A percentile compares a stretch with the other conserved stretches of the same genome.
Conservation (phyloP, 1,140 invertebrate genomes). For the Oryctes rhinoceros region DNA sequence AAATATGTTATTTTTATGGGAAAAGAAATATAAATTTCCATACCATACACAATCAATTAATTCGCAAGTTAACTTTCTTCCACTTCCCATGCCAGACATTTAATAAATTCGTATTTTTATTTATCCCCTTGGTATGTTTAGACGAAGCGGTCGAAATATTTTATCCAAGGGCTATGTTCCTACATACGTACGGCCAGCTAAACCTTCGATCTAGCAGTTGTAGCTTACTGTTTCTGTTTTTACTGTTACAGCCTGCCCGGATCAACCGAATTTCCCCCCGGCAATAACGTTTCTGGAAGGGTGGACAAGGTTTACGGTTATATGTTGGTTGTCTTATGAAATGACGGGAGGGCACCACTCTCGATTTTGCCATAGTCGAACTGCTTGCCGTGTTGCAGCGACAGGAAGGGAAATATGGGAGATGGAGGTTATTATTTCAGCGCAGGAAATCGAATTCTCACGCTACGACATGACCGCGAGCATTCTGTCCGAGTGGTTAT, state of each 20-base stretch:
- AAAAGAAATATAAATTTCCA: too few species aligned
- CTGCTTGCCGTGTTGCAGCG: constrained; percentile 3
- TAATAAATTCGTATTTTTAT: too few species aligned
- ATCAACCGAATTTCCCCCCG: constrained; percentile 21
- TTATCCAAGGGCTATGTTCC: background rate
- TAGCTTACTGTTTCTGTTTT: constrained; percentile 20
- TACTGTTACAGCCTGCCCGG: constrained; percentile 30
- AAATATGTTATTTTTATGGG: too few species aligned
- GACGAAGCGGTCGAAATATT: constrained; percentile 10
- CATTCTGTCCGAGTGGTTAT: background rate
- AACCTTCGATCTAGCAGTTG: constrained; percentile 15
- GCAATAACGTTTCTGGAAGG: constrained; percentile 30
- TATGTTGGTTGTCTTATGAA: constrained; percentile 22
- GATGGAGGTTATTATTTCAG: constrained; percentile 20
- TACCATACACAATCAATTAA: too few species aligned
- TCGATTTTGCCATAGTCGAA: background rate
- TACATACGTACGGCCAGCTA: background rate
- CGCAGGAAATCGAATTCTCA: constrained; percentile 28
- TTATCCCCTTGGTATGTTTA: background rate
- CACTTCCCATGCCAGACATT: too few species aligned
- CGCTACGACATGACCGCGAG: background rate
- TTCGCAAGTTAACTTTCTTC: too few species aligned
- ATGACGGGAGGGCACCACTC: background rate
- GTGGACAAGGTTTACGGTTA: constrained; percentile 34
- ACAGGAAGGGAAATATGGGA: background rate